phyloP scores from a whole-genome alignment of 2,113 vertebrate genomes.

The Pelusios castaneus region DNA sequence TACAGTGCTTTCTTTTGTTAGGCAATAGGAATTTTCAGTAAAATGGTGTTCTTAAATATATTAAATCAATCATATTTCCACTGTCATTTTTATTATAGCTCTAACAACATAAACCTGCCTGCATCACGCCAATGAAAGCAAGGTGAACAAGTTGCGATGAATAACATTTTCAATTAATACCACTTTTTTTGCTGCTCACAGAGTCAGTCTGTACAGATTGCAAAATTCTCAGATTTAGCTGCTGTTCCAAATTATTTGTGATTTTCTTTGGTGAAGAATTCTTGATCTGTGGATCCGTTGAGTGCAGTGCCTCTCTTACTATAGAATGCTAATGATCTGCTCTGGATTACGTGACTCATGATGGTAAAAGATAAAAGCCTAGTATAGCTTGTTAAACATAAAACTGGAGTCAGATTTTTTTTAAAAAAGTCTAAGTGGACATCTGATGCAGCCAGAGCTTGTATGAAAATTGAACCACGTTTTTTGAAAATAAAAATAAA shows the following conservation, averaged over 20 bases:
- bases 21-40: neutral
- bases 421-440: neutral
- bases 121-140: neutral
- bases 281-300: neutral
- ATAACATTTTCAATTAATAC: neutral
- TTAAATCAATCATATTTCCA: neutral
- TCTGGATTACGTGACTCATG: conserved; percentile 29
- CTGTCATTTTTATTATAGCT: neutral
- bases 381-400: conserved; percentile 6
- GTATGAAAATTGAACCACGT: conserved; percentile 51
- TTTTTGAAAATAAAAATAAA: neutral
- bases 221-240: neutral
- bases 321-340: conserved; percentile 36
- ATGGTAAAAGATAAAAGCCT: conserved; percentile 31
- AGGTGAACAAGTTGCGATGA: neutral
- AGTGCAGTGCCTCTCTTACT: conserved; percentile 17
- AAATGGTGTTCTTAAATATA: neutral
- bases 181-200: neutral
- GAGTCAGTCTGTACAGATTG: neutral
- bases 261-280: conserved; percentile 40
- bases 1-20: neutral
- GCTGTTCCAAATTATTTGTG: conserved; percentile 5
- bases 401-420: neutral
- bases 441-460: conserved; percentile 54
- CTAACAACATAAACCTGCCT: neutral